Conservation (phyloP, 2,113 vertebrate species). For the Halcyon malimbica region DNA sequence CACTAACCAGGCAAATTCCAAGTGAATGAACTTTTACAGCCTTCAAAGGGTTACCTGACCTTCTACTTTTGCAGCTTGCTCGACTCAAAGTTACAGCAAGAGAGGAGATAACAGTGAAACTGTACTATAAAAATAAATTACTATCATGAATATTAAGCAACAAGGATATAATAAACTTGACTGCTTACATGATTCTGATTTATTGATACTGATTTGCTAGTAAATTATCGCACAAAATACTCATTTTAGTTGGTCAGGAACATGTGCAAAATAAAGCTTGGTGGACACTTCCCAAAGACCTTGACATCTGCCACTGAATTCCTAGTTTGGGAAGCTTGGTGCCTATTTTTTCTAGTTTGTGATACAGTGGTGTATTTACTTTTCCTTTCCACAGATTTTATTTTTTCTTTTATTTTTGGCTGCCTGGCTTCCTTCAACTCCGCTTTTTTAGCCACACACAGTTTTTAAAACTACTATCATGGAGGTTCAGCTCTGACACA, state of each 20-base stretch:
- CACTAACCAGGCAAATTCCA: not conserved
- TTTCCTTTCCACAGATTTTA: not conserved
- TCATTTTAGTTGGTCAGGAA: conserved; percentile 74
- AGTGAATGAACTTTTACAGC: conserved; percentile 59
- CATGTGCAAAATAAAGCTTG: conserved; percentile 79
- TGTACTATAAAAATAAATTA: conserved; percentile 89
- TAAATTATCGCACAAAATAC: conserved; percentile 82
- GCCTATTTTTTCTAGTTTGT: not conserved
- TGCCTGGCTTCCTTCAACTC: conserved; percentile 7
- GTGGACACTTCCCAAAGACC: conserved; percentile 76
- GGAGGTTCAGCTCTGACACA: conserved; percentile 50
- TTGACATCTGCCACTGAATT: conserved; percentile 77
- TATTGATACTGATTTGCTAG: conserved; percentile 86
- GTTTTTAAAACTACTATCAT: conserved; percentile 11
- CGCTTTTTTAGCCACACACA: not conserved
- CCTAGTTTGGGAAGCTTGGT: conserved; percentile 34
- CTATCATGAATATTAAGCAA: conserved; percentile 93
- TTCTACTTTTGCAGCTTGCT: conserved; percentile 70
- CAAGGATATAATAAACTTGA: conserved; percentile 89
- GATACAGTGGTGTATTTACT: not conserved
- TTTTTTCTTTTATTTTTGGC: not conserved
- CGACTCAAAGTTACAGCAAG: conserved; percentile 71
- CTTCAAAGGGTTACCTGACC: conserved; percentile 81
- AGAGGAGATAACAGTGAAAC: conserved; percentile 79
- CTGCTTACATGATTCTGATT: conserved; percentile 94